phyloP scores from a whole-genome alignment of 1,140 invertebrate genomes.

The Aphis craccivora region DNA sequence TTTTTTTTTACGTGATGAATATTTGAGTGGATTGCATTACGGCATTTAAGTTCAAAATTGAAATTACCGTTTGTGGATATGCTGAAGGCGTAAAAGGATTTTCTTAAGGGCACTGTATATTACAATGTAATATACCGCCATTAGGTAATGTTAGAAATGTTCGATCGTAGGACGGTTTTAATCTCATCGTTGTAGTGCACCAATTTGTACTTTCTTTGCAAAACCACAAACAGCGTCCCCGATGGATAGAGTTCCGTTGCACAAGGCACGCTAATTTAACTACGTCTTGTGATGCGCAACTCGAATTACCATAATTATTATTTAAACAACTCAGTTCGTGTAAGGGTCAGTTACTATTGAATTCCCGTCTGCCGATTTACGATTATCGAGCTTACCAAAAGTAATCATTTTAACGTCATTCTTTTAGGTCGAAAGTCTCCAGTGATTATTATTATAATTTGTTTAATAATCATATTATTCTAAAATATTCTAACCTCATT shows the following conservation, averaged over 20 bases:
- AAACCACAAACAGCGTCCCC: neutral
- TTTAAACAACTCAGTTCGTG: conserved; percentile 3
- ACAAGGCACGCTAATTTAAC: neutral
- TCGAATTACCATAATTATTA: conserved; percentile 2
- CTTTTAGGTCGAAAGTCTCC: neutral
- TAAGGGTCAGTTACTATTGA: neutral
- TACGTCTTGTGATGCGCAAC: neutral
- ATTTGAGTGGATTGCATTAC: too few relatives aligned
- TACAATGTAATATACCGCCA: neutral
- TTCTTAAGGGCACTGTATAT: neutral
- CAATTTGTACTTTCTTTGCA: neutral
- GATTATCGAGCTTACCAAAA: neutral
- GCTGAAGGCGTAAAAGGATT: neutral
- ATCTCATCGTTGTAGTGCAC: neutral
- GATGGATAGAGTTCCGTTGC: neutral
- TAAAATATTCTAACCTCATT: too few relatives aligned
- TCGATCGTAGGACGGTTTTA: neutral
- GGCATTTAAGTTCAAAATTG: neutral
- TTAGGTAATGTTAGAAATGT: neutral
- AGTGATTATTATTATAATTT: too few relatives aligned
- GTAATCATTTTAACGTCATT: neutral
- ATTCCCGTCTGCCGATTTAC: neutral
- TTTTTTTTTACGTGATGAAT: neutral
- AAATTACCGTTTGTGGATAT: neutral
- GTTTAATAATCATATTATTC: too few relatives aligned